Evolutionary conservation across 2,888 invertebrate genomes (phyloP).

Genomic region (Standfussiana lucernea): DNA sequence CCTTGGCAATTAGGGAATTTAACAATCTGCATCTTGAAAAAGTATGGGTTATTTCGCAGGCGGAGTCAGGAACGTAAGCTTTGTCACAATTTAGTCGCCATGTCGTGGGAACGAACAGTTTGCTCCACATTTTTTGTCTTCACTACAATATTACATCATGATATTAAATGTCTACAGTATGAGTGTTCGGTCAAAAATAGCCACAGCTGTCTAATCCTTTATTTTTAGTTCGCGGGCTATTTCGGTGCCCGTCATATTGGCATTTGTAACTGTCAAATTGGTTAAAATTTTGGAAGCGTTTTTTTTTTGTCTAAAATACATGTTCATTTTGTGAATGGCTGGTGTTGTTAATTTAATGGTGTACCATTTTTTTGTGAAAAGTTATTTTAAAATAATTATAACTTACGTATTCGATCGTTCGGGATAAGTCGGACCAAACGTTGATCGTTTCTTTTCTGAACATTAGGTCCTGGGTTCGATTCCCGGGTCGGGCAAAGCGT

Average conservation of each 20-base stretch:
- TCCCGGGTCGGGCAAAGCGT: no score
- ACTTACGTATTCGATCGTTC: no score
- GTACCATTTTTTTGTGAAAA: background rate
- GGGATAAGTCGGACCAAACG: background rate
- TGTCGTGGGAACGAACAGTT: constrained; percentile 15
- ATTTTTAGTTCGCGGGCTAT: constrained; percentile 57
- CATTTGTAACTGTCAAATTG: constrained; percentile 52
- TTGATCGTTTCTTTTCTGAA: no score
- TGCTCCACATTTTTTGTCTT: constrained; percentile 28
- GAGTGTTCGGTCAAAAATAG: constrained; percentile 52
- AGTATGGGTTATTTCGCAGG: background rate
- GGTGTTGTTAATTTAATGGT: background rate
- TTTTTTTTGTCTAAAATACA: background rate
- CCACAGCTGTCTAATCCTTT: constrained; percentile 51
- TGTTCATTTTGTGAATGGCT: constrained; percentile 3
- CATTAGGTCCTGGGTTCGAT: no score
- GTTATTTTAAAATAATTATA: no score
- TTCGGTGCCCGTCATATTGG: constrained; percentile 49
- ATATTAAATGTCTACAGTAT: constrained; percentile 40
- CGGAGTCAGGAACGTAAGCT: background rate
- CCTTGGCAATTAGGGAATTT: background rate
- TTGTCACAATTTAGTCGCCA: constrained; percentile 13
- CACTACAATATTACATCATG: constrained; percentile 28
- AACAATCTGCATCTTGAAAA: background rate
- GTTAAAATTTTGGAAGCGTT: constrained; percentile 33